Percentiles rank a stretch among this genome's conserved stretches.
These are phyloP conservation scores for Sphaeridia pumilis DNA, from an alignment of 2,888 invertebrate genomes.

Conservation along the genomic window DNA sequence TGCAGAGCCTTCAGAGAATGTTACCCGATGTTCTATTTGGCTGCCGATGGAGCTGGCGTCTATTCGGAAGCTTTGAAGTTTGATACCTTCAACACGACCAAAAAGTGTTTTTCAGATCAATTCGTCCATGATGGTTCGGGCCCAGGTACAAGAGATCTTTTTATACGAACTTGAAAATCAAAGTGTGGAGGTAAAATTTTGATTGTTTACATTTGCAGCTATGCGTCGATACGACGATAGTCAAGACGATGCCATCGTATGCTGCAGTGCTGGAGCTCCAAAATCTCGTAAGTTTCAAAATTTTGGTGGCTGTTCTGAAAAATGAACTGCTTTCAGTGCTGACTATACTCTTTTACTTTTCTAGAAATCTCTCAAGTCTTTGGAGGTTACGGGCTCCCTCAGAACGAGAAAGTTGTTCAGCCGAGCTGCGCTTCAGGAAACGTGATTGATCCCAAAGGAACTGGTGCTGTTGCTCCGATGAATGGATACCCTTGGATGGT, in stretches of 20 bases:
- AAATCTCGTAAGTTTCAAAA: not conserved
- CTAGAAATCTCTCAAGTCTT: too few relatives aligned
- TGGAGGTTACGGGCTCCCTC: not conserved
- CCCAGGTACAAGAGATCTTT: slow-evolving; percentile 2
- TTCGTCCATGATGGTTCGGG: slow-evolving; percentile 2
- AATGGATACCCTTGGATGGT: slow-evolving; percentile 14
- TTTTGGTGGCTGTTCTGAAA: too few relatives aligned
- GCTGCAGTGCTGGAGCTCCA: not conserved
- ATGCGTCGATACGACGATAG: not conserved
- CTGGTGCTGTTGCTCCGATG: not conserved
- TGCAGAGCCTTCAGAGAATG: slow-evolving; percentile 25
- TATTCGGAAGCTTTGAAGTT: not conserved
- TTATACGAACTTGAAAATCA: too few relatives aligned
- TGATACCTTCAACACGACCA: not conserved
- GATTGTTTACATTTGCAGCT: not conserved
- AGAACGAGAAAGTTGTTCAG: not conserved
- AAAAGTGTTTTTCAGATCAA: not conserved
- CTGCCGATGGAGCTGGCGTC: not conserved
- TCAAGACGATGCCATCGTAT: not conserved
- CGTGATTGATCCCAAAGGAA: not conserved
- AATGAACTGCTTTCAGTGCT: too few relatives aligned
- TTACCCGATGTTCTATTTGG: slow-evolving; percentile 24
- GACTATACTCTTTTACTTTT: too few relatives aligned
- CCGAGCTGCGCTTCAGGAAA: slow-evolving; percentile 4
- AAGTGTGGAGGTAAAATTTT: too few relatives aligned